Percentiles rank a stretch among this genome's conserved stretches.
Evolutionary conservation across 2,113 vertebrate species (phyloP).

Genomic region (Psophia crepitans): DNA sequence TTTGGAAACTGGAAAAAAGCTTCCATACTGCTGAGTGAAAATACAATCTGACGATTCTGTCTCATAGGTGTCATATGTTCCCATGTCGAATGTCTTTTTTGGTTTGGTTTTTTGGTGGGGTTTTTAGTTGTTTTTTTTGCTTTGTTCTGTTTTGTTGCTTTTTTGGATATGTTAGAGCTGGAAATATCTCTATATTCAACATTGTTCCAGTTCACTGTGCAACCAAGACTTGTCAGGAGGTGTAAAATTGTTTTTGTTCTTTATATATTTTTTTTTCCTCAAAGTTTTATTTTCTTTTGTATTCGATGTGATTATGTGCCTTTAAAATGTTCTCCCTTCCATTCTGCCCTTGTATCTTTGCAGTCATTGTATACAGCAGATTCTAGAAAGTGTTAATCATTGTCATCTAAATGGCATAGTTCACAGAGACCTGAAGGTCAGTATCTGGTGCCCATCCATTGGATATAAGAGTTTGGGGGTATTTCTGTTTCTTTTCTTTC

Average conservation of each 20-base stretch:
- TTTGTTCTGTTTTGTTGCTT: neutral
- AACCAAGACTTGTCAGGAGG: conserved; percentile 41
- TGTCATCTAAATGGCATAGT: conserved; percentile 97
- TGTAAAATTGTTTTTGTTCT: conserved; percentile 57
- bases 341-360: conserved; percentile 87
- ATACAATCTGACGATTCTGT: conserved; percentile 32
- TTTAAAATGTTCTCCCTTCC: conserved; percentile 86
- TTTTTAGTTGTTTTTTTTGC: too few relatives aligned
- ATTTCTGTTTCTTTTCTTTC: neutral
- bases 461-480: conserved; percentile 51
- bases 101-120: neutral
- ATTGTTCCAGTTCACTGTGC: conserved; percentile 32
- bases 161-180: conserved; percentile 27
- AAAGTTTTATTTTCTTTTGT: conserved; percentile 69
- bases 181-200: conserved; percentile 42
- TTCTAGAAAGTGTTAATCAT: conserved; percentile 99
- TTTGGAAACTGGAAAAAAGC: conserved; percentile 1
- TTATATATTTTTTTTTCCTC: conserved; percentile 40
- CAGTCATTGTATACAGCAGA: conserved; percentile 99
- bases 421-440: conserved; percentile 99
- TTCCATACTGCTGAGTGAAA: conserved; percentile 26
- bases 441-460: conserved; percentile 79
- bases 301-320: conserved; percentile 78
- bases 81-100: conserved; percentile 38
- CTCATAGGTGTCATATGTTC: conserved; percentile 33